Percentiles rank a stretch among this genome's conserved stretches.
These are phyloP conservation scores for Dryobotodes eremita DNA, from an alignment of 2,888 invertebrate genomes.

Conservation along the genomic window DNA sequence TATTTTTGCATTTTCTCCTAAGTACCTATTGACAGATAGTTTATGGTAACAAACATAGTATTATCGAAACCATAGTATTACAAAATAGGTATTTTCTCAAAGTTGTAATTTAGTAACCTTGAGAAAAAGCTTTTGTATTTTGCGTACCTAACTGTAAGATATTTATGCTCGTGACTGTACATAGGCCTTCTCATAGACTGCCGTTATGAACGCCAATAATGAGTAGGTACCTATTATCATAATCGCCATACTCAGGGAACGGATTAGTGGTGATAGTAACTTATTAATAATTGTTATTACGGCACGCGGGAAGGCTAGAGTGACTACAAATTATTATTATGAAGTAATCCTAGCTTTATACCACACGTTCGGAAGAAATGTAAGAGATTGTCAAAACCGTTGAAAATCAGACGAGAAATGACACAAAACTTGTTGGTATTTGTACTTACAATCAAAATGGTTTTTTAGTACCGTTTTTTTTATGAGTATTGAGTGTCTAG, in stretches of 20 bases:
- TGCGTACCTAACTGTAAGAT: background rate
- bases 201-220: background rate
- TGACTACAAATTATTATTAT: background rate
- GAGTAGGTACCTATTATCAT: background rate
- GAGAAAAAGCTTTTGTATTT: background rate
- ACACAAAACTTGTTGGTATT: background rate
- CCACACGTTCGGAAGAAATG: background rate
- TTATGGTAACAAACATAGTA: background rate
- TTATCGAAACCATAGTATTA: background rate
- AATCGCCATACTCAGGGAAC: conserved; percentile 1
- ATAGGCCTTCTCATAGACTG: background rate
- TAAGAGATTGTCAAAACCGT: background rate
- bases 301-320: background rate
- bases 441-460: background rate
- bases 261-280: background rate
- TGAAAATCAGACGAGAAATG: background rate
- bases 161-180: background rate
- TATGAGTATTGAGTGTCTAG: background rate
- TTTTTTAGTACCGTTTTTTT: background rate
- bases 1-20: too few relatives aligned
- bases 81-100: background rate
- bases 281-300: conserved; percentile 3
- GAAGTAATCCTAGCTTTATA: background rate
- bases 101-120: background rate
- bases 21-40: too few relatives aligned